A percentile compares a stretch with the other conserved stretches of the same genome.
phyloP scores from a whole-genome alignment of 2,113 vertebrate genomes.

The Ageneiosus marmoratus region DNA sequence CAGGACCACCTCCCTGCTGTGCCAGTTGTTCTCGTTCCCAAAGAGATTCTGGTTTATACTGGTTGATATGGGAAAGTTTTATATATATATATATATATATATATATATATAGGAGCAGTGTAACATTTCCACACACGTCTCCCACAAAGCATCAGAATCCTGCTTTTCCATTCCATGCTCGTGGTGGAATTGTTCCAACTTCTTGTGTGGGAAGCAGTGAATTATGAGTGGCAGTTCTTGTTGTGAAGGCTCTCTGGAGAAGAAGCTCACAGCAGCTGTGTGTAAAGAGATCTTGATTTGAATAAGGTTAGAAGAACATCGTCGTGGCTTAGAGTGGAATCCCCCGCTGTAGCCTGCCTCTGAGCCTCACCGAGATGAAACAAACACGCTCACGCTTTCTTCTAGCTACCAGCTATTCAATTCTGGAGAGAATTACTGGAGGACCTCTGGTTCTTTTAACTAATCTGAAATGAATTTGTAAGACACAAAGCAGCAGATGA shows the following conservation, averaged over 20 bases:
- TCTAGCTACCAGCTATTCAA: not conserved
- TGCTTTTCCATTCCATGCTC: not conserved
- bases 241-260: conserved; percentile 34
- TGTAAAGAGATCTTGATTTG: conserved; percentile 20
- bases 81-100: not conserved
- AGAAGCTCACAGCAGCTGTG: not conserved
- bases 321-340: conserved; percentile 31
- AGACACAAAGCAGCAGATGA: conserved; percentile 12
- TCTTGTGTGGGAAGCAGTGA: not conserved
- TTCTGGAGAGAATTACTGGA: conserved; percentile 8
- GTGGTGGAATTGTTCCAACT: not conserved
- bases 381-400: not conserved
- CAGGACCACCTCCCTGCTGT: not conserved
- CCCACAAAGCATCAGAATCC: not conserved
- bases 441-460: conserved; percentile 23
- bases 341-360: conserved; percentile 30
- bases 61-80: not conserved
- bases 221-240: conserved; percentile 10
- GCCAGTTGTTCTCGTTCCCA: not conserved
- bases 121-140: not conserved
- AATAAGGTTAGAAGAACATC: conserved; percentile 28
- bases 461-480: conserved; percentile 31
- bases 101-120: not conserved
- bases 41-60: not conserved
- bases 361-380: conserved; percentile 11